Conservation (phyloP, 2,797 vertebrate species). For the Prionace glauca region DNA sequence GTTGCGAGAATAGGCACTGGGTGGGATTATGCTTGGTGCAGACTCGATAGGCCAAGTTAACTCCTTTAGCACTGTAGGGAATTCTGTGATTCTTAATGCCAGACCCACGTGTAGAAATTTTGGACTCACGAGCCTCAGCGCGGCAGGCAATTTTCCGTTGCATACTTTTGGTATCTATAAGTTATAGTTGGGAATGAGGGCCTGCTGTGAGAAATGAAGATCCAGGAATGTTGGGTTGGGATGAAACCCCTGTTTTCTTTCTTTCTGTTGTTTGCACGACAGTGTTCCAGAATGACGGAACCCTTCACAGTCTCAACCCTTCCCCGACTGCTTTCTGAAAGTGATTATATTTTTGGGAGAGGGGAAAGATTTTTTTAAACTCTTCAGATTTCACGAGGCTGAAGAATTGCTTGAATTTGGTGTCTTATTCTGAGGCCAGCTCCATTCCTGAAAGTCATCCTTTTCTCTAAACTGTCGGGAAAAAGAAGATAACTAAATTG, state of each 20-base stretch:
- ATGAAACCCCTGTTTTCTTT: background rate
- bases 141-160: background rate
- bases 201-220: background rate
- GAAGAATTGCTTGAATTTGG: background rate
- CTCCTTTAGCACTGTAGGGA: too few species aligned
- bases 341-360: background rate
- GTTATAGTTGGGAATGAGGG: background rate
- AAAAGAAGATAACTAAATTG: conserved; percentile 16
- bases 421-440: background rate
- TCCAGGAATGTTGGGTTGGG: background rate
- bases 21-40: too few species aligned
- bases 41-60: too few species aligned
- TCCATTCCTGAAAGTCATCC: background rate
- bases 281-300: background rate
- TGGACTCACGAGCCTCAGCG: background rate
- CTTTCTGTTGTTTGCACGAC: background rate
- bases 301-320: background rate
- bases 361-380: background rate
- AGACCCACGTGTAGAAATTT: background rate
- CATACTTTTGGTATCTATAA: background rate
- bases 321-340: background rate
- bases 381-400: background rate
- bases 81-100: background rate
- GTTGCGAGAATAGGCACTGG: too few species aligned
- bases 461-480: background rate